Conservation (phyloP, 2,888 invertebrate species). For the Tetragonula carbonaria region DNA sequence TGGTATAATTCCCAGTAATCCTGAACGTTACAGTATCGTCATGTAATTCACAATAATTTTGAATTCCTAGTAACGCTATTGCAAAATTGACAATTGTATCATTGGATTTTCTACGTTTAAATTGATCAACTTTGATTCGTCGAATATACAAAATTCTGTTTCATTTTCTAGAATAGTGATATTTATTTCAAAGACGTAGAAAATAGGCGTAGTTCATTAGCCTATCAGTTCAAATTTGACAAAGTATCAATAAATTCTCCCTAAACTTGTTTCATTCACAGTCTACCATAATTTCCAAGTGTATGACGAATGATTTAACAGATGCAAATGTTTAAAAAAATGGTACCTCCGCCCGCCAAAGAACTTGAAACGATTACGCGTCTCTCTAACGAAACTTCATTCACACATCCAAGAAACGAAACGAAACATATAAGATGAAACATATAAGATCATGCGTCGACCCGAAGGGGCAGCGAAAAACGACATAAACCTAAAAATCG, state of each 20-base stretch:
- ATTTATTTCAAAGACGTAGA: neutral
- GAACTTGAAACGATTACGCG: too few relatives aligned
- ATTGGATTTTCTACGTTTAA: neutral
- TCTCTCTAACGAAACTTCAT: too few relatives aligned
- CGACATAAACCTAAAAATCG: neutral
- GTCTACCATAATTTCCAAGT: neutral
- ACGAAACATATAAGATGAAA: neutral
- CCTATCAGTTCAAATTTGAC: neutral
- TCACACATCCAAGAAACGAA: too few relatives aligned
- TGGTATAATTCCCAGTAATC: too few relatives aligned
- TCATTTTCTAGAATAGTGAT: neutral
- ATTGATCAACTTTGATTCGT: neutral
- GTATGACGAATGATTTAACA: neutral
- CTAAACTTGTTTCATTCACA: neutral
- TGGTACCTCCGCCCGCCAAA: neutral
- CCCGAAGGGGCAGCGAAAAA: neutral
- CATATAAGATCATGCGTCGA: neutral
- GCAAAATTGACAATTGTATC: neutral
- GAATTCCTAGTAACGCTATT: too few relatives aligned
- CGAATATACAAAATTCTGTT: neutral
- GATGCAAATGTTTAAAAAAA: neutral
- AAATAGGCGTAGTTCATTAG: neutral
- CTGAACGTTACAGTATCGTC: too few relatives aligned
- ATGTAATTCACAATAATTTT: too few relatives aligned
- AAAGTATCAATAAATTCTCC: neutral